A percentile compares a stretch with the other conserved stretches of the same genome.
Conservation (phyloP, 2,797 vertebrate genomes). For the Eidolon dupreanum region DNA sequence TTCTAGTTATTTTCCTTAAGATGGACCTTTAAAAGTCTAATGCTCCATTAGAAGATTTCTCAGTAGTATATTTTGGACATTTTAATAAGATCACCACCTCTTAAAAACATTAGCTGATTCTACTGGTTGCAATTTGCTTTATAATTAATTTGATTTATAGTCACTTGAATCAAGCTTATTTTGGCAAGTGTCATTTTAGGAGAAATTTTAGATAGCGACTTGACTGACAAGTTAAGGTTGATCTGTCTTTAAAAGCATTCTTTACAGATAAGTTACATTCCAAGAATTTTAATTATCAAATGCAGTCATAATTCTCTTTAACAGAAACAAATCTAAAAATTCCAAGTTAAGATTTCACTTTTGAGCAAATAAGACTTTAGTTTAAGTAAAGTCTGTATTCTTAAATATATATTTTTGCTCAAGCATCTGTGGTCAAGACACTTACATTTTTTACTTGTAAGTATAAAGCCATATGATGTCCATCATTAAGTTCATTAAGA, state of each 20-base stretch:
- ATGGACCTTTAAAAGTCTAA: background rate
- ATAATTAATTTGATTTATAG: slow-evolving; percentile 38
- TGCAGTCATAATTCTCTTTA: slow-evolving; percentile 13
- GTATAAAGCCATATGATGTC: slow-evolving; percentile 32
- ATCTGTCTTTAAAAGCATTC: slow-evolving; percentile 36
- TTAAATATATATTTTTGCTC: slow-evolving; percentile 40
- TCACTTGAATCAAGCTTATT: slow-evolving; percentile 32
- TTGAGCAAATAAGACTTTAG: background rate
- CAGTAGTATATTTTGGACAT: background rate
- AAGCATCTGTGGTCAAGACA: background rate
- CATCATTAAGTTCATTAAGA: slow-evolving; percentile 54
- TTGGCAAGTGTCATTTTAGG: background rate
- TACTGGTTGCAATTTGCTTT: background rate
- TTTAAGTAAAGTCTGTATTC: slow-evolving; percentile 20
- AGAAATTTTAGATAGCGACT: background rate
- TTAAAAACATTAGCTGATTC: slow-evolving; percentile 2
- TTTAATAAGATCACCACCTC: slow-evolving; percentile 16
- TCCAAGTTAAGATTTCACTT: slow-evolving; percentile 15
- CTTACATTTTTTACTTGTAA: slow-evolving; percentile 34
- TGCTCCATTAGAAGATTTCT: slow-evolving; percentile 1
- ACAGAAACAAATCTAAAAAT: slow-evolving; percentile 8
- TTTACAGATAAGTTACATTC: slow-evolving; percentile 16
- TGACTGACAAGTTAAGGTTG: background rate
- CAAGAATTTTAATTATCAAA: background rate
- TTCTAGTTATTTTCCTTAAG: background rate